Evolutionary conservation across 2,888 invertebrate species (phyloP).

Genomic region (Ornithoptera priamus): DNA sequence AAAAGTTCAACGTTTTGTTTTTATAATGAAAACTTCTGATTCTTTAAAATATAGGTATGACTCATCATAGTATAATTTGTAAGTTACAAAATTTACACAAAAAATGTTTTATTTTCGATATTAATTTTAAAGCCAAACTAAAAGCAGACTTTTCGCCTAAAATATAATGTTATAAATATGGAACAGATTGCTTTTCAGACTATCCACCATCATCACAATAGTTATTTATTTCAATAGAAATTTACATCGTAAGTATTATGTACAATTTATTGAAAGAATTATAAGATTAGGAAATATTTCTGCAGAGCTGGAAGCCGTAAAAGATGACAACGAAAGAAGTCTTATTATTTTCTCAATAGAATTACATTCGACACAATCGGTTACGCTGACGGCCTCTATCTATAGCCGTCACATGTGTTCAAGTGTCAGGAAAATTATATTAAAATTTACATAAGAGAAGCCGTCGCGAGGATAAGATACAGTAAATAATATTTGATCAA

Average conservation of each 20-base stretch:
- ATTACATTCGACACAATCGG: constrained; percentile 15
- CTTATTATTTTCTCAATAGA: constrained; percentile 22
- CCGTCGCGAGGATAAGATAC: background rate
- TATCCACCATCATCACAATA: background rate
- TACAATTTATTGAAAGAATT: background rate
- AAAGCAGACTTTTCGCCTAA: too few relatives aligned
- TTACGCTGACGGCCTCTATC: constrained; percentile 7
- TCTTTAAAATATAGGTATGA: background rate
- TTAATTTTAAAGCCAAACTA: too few relatives aligned
- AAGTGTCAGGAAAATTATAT: constrained; percentile 3
- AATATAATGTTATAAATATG: too few relatives aligned
- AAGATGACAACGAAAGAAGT: constrained; percentile 18
- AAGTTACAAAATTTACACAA: background rate
- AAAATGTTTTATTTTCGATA: too few relatives aligned
- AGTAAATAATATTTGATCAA: background rate
- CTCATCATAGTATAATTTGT: background rate
- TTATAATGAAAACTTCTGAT: background rate
- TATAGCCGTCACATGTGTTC: constrained; percentile 2
- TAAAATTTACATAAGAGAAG: constrained; percentile 22
- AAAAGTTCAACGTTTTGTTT: background rate
- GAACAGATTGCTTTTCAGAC: too few relatives aligned
- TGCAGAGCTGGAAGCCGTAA: constrained; percentile 19
- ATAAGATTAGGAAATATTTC: constrained; percentile 4
- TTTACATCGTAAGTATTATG: background rate
- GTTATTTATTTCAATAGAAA: background rate